Conservation (phyloP, 2,797 vertebrate genomes). For the Mus spretus region DNA sequence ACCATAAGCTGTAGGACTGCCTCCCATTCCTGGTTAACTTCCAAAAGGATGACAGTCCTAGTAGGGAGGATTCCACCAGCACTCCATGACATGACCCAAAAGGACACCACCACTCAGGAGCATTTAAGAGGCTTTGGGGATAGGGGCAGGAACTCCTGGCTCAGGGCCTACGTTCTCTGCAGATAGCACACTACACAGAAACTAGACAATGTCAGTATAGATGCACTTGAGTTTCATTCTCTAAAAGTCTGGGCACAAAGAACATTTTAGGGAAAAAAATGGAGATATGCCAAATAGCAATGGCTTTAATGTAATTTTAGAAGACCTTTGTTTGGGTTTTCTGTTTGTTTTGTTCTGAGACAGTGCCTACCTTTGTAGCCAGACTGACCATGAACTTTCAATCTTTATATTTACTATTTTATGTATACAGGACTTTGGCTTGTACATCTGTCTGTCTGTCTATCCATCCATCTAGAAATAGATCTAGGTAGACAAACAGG, state of each 20-base stretch:
- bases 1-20: background rate
- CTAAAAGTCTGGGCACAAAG: constrained; percentile 7
- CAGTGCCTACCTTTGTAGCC: background rate
- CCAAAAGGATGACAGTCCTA: background rate
- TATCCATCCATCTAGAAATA: background rate
- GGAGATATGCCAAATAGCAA: background rate
- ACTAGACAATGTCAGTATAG: background rate
- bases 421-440: background rate
- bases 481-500: background rate
- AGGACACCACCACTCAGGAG: background rate
- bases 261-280: background rate
- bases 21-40: background rate
- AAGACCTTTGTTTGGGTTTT: background rate
- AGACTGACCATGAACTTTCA: background rate
- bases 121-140: background rate
- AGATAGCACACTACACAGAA: background rate
- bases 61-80: background rate
- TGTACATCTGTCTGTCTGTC: background rate
- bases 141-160: background rate
- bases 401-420: background rate
- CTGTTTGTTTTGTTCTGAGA: background rate
- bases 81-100: background rate
- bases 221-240: background rate
- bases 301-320: constrained; percentile 31
- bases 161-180: background rate